Base-by-base conservation (phyloP, 1,140 invertebrate genomes). In the Magallana angulata region DNA sequence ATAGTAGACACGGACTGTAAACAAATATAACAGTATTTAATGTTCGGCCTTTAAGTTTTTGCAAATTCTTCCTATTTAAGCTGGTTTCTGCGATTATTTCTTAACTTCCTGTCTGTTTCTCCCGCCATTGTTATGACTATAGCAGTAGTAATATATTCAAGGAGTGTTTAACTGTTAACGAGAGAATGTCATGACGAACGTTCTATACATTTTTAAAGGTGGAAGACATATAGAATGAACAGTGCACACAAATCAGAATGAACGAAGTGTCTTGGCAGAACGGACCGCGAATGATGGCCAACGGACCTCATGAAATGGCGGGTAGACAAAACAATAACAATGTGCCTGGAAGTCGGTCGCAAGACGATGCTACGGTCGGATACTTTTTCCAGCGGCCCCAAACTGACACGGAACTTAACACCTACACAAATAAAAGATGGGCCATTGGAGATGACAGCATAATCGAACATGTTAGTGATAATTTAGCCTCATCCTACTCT, bases 351-450 rank as follows among this genome's bases (percentile, higher is more conserved):
- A 90, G 85, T 71, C 89, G 92, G 71, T 88, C 86, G 36, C 97
- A 97, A 95, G 97, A 98, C 94, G 97, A 98, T 96, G 97, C 97
- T 85, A 97, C 97, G 93, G 97, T 98, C 89, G 97, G 97, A 91
- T 98, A 98, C 94, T 97, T 97, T 86, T 98, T 97, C 94, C 97
- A 98, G 95, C 95, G 97, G 90, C 96, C 96, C 36, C 96, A 97
- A 86, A 96, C 96, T 86, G 97, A 98, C 93, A 95, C 96, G 81
- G 97, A 97, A 92, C 96, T 97, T 92, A 96, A 91, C 64, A 96
- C 91, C 82, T 95, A 95, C 88, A 90, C 87, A 30, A 97, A 97
- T 94, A 96, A 97, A 92, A 95, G 97, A 89, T 98, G 97, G 97
- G 96, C 97, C 62, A 95, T 97, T 59, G 97, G 97, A 82, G 97